These are phyloP conservation scores for Yponomeuta cagnagella DNA, from an alignment of 2,888 invertebrate species.

Conservation along the genomic window DNA sequence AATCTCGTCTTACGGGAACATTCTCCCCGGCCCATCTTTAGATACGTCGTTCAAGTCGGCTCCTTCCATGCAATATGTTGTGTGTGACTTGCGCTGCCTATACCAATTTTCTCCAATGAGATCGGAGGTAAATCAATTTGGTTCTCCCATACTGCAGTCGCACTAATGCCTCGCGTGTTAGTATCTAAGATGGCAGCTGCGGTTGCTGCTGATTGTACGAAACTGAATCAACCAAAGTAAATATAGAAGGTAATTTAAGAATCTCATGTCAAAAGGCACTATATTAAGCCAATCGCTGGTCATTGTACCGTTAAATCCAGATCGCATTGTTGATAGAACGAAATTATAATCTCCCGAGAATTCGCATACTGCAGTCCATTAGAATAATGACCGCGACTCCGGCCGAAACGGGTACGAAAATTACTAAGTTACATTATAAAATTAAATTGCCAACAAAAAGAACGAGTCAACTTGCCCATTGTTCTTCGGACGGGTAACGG, in stretches of 20 bases:
- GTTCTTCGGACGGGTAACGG: conserved; percentile 8
- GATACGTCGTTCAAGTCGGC: too few relatives aligned
- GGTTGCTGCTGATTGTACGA: too few relatives aligned
- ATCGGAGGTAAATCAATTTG: too few relatives aligned
- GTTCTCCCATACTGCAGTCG: too few relatives aligned
- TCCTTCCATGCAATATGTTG: too few relatives aligned
- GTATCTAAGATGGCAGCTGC: too few relatives aligned
- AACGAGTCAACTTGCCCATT: conserved; percentile 12
- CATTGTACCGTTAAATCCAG: neutral
- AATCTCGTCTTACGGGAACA: too few relatives aligned
- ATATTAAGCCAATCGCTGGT: neutral
- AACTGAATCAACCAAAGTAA: neutral
- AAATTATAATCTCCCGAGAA: neutral
- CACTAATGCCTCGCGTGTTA: too few relatives aligned
- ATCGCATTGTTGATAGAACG: neutral
- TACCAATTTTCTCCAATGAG: too few relatives aligned
- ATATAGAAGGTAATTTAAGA: neutral
- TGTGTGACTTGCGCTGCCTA: too few relatives aligned
- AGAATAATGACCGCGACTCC: conserved; percentile 10
- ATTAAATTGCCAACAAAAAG: conserved; percentile 11
- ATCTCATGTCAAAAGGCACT: neutral
- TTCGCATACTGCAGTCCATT: conserved; percentile 8
- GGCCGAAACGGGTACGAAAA: conserved; percentile 7
- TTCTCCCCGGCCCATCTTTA: too few relatives aligned
- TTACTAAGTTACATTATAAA: conserved; percentile 14